These are phyloP conservation scores for Drosophila atroscutellata DNA, from an alignment of 2,888 invertebrate genomes.

Conservation along the genomic window DNA sequence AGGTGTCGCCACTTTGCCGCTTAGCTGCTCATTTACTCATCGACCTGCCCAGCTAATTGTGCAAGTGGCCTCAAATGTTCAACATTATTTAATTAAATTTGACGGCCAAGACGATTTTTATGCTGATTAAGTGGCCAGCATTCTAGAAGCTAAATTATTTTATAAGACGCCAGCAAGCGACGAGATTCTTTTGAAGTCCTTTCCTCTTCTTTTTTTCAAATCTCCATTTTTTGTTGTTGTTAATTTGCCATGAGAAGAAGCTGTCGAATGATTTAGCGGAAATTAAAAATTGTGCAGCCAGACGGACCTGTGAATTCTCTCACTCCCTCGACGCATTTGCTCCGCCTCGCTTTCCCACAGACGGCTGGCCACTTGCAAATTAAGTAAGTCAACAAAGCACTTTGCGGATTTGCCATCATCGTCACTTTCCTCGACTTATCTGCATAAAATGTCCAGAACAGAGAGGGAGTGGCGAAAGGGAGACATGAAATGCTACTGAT, in stretches of 20 bases:
- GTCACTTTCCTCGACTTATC: constrained; percentile 63
- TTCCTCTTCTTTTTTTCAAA: constrained; percentile 10
- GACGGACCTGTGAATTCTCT: constrained; percentile 23
- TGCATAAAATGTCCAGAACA: constrained; percentile 61
- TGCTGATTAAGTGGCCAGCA: constrained; percentile 75
- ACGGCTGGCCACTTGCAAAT: constrained; percentile 64
- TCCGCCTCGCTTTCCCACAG: constrained; percentile 1
- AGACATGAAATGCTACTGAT: constrained; percentile 38
- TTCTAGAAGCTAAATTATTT: constrained; percentile 38
- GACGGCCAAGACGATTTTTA: constrained; percentile 62
- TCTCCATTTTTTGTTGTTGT: constrained; percentile 22
- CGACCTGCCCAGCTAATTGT: constrained; percentile 64
- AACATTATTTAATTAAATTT: constrained; percentile 73
- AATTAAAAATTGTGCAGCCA: constrained; percentile 73
- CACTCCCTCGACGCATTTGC: background rate
- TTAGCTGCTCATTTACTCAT: constrained; percentile 68
- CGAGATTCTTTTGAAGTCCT: constrained; percentile 63
- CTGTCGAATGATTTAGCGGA: constrained; percentile 61
- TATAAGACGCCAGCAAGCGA: constrained; percentile 17
- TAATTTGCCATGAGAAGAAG: constrained; percentile 53
- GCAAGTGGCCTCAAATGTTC: constrained; percentile 68
- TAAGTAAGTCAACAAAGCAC: constrained; percentile 80
- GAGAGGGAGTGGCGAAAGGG: background rate
- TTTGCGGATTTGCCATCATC: constrained; percentile 72
- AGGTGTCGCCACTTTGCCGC: constrained; percentile 75